Percentiles rank a stretch among this genome's conserved stretches.
Evolutionary conservation across 30 jellyfish, hydroid and myxozoan species (phyloP).

Genomic region (Hydra vulgaris): DNA sequence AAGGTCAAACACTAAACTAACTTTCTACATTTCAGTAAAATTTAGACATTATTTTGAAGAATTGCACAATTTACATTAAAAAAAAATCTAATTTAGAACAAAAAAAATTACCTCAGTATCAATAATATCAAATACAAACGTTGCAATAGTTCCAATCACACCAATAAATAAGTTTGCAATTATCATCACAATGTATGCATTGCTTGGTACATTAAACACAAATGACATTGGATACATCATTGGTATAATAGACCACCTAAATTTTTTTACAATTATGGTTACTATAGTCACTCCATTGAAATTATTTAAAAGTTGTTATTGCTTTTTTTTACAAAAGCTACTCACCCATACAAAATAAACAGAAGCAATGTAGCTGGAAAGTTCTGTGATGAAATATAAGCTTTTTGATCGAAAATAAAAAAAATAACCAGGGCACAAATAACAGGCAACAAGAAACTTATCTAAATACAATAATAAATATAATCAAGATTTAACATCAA

Average conservation of each 20-base stretch:
- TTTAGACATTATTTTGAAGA: too few relatives aligned
- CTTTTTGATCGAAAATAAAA: slow-evolving; percentile 71
- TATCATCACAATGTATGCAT: slow-evolving; percentile 88
- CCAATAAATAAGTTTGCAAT: slow-evolving; percentile 65
- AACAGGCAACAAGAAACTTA: slow-evolving; percentile 76
- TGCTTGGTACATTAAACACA: slow-evolving; percentile 76
- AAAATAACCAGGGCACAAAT: slow-evolving; percentile 54
- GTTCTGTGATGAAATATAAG: slow-evolving; percentile 73
- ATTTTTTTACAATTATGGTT: neutral
- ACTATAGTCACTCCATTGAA: neutral
- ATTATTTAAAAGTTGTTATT: neutral
- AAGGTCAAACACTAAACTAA: too few relatives aligned
- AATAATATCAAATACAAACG: slow-evolving; percentile 66
- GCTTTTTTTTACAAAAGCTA: neutral
- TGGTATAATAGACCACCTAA: slow-evolving; percentile 92
- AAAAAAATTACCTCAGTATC: too few relatives aligned
- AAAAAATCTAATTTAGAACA: too few relatives aligned
- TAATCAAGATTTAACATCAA: too few relatives aligned
- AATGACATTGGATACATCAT: slow-evolving; percentile 87
- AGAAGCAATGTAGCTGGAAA: slow-evolving; percentile 62
- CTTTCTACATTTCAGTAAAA: too few relatives aligned
- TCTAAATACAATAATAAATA: slow-evolving; percentile 28
- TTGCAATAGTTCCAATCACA: slow-evolving; percentile 76
- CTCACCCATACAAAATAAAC: slow-evolving; percentile 84
- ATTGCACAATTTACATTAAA: too few relatives aligned